Evolutionary conservation across 2,888 invertebrate species (phyloP).

Genomic region (Eupithecia pulchellata): DNA sequence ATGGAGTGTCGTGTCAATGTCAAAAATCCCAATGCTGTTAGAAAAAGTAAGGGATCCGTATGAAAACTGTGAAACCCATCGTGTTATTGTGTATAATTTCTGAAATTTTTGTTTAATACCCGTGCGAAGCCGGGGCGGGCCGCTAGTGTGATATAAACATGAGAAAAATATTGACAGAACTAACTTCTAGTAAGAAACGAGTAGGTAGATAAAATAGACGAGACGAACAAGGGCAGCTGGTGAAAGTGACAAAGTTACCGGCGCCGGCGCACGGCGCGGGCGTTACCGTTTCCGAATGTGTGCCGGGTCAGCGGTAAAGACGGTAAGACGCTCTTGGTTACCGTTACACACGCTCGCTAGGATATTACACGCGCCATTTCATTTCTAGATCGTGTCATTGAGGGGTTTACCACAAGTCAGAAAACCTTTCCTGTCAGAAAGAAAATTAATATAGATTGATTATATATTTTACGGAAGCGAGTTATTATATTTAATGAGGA

Average conservation of each 20-base stretch:
- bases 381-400: not conserved
- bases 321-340: constrained; percentile 41
- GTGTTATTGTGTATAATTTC: no score
- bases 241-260: constrained; percentile 54
- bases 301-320: constrained; percentile 54
- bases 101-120: no score
- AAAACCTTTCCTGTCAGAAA: no score
- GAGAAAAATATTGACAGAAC: not conserved
- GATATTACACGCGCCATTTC: constrained; percentile 8
- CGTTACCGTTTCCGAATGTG: constrained; percentile 56
- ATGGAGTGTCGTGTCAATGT: no score
- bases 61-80: no score
- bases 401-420: no score
- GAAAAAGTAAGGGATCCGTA: no score
- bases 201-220: constrained; percentile 13
- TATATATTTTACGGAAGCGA: no score
- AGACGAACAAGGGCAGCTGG: constrained; percentile 39
- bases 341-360: constrained; percentile 34
- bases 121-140: no score
- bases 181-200: not conserved
- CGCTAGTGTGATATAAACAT: not conserved
- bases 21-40: no score
- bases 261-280: constrained; percentile 50
- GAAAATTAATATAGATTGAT: no score
- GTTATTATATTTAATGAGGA: no score